phyloP scores from a whole-genome alignment of 1,140 invertebrate species.

The Leptopilina clavipes region DNA sequence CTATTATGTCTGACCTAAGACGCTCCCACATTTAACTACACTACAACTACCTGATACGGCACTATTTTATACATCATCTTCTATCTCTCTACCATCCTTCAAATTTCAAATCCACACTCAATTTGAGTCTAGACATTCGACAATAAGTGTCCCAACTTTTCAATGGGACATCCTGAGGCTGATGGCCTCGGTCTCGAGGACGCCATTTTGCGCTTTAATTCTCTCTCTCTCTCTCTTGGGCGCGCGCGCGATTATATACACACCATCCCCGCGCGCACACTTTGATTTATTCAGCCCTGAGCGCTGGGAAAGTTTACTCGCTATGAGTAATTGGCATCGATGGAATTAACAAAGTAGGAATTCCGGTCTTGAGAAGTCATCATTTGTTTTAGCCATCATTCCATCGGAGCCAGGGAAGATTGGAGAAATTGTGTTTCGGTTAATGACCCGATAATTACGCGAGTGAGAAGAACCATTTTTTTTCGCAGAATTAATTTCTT shows the following conservation, averaged over 20 bases:
- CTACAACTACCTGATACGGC: slow-evolving; percentile 57
- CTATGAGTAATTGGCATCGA: slow-evolving; percentile 26
- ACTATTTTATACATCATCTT: slow-evolving; percentile 2
- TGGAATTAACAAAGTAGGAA: slow-evolving; percentile 17
- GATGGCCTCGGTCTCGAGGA: slow-evolving; percentile 33
- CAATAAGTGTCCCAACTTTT: slow-evolving; percentile 15
- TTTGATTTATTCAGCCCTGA: slow-evolving; percentile 19
- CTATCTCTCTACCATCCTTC: not conserved
- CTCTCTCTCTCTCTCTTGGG: not conserved
- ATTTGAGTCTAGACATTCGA: slow-evolving; percentile 18
- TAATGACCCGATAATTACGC: no score
- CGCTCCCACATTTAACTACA: slow-evolving; percentile 72
- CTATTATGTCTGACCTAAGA: slow-evolving; percentile 71
- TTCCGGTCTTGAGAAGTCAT: not conserved
- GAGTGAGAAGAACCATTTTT: no score
- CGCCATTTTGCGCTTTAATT: slow-evolving; percentile 26
- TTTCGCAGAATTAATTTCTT: no score
- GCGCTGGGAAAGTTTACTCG: slow-evolving; percentile 14
- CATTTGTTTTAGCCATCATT: not conserved
- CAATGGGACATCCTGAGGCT: slow-evolving; percentile 27
- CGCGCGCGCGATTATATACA: not conserved
- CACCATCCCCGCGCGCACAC: not conserved
- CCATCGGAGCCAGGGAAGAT: not conserved
- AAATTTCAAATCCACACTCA: slow-evolving; percentile 22
- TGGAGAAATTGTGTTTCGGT: no score